phyloP scores from a whole-genome alignment of 1,140 invertebrate species.

The Polypedilum pembai region DNA sequence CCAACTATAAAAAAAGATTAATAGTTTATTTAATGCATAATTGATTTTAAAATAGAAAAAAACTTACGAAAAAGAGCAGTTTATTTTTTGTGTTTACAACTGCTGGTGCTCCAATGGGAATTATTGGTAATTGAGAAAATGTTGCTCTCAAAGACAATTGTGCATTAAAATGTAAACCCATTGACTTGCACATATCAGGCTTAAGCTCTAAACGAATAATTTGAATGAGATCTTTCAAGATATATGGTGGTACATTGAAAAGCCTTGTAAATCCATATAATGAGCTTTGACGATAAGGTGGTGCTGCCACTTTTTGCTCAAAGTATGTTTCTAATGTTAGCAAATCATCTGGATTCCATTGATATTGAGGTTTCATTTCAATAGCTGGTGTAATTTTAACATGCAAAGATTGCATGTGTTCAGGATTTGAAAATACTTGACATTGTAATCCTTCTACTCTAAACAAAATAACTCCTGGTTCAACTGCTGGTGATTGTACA shows the following conservation, averaged over 20 bases:
- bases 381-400: constrained; percentile 64
- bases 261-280: constrained; percentile 75
- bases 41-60: constrained; percentile 27
- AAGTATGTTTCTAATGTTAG: constrained; percentile 88
- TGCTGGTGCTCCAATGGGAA: constrained; percentile 75
- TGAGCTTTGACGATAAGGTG: constrained; percentile 82
- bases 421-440: constrained; percentile 72
- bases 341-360: constrained; percentile 74
- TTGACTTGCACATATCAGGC: constrained; percentile 56
- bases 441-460: constrained; percentile 76
- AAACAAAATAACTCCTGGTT: constrained; percentile 82
- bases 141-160: constrained; percentile 87
- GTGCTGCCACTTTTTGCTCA: constrained; percentile 75
- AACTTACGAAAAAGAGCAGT: constrained; percentile 81
- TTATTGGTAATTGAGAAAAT: constrained; percentile 72
- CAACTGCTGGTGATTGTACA: constrained; percentile 59
- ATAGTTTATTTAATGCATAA: constrained; percentile 27
- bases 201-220: constrained; percentile 77
- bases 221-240: constrained; percentile 84
- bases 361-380: constrained; percentile 66
- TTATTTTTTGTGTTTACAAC: constrained; percentile 75
- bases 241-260: constrained; percentile 70
- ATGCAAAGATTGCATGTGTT: constrained; percentile 82
- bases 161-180: constrained; percentile 63
- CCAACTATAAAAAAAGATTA: constrained; percentile 54